phyloP scores from a whole-genome alignment of 2,797 vertebrate genomes.

The Serranus cabrilla region DNA sequence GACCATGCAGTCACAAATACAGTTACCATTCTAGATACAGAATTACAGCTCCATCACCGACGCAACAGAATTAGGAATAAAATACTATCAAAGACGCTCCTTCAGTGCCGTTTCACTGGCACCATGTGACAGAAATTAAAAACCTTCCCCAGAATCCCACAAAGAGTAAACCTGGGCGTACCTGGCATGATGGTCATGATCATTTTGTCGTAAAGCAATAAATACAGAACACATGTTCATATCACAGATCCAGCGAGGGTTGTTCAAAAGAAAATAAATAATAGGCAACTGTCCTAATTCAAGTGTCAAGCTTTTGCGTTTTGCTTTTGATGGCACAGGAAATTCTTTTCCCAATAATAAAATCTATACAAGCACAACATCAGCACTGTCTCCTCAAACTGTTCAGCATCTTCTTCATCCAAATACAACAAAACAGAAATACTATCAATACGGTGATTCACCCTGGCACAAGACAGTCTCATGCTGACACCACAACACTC shows the following conservation, averaged over 20 bases:
- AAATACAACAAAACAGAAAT: constrained; percentile 49
- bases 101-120: constrained; percentile 29
- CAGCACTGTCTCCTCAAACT: constrained; percentile 14
- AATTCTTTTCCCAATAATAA: constrained; percentile 10
- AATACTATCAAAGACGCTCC: constrained; percentile 17
- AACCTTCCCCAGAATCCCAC: not conserved
- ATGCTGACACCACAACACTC: constrained; percentile 83
- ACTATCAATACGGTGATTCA: constrained; percentile 61
- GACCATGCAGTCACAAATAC: constrained; percentile 68
- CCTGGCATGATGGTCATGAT: constrained; percentile 23
- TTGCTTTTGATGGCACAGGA: constrained; percentile 52
- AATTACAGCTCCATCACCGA: constrained; percentile 46
- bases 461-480: constrained; percentile 78
- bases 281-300: constrained; percentile 21
- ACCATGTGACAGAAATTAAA: constrained; percentile 6
- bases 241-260: constrained; percentile 22
- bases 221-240: constrained; percentile 34
- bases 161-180: not conserved
- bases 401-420: constrained; percentile 34
- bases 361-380: constrained; percentile 42
- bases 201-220: constrained; percentile 36
- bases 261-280: constrained; percentile 31
- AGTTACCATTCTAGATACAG: constrained; percentile 48
- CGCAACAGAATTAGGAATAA: constrained; percentile 40
- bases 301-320: constrained; percentile 14